A percentile compares a stretch with the other conserved stretches of the same genome.
Conservation (phyloP, 2,888 invertebrate species). For the Volucella inanis region DNA sequence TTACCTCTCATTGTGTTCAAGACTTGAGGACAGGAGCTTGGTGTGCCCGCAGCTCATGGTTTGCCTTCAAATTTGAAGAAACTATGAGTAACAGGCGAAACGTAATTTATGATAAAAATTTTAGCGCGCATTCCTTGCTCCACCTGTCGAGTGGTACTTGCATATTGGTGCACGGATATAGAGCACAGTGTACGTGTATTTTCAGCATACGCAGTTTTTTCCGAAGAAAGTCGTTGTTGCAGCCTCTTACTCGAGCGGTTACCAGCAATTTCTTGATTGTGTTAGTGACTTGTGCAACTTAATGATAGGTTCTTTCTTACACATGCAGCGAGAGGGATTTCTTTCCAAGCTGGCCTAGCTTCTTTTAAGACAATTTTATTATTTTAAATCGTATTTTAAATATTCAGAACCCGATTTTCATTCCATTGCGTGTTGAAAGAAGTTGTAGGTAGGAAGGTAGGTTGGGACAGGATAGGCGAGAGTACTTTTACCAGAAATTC, state of each 20-base stretch:
- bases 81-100: slow-evolving; percentile 50
- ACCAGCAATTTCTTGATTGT: slow-evolving; percentile 39
- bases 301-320: slow-evolving; percentile 13
- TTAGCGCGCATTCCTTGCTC: slow-evolving; percentile 30
- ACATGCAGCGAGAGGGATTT: neutral
- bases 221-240: slow-evolving; percentile 17
- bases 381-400: slow-evolving; percentile 68
- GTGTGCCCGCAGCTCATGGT: slow-evolving; percentile 13
- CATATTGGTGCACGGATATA: too few species aligned
- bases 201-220: slow-evolving; percentile 31
- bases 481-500: neutral
- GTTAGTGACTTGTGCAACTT: slow-evolving; percentile 26
- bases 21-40: neutral
- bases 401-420: slow-evolving; percentile 59
- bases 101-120: slow-evolving; percentile 65
- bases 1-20: slow-evolving; percentile 72
- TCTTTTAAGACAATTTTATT: slow-evolving; percentile 25
- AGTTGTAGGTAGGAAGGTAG: neutral
- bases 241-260: slow-evolving; percentile 22
- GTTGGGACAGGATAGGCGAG: neutral
- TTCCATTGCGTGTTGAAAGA: slow-evolving; percentile 4
- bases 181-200: neutral
- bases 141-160: slow-evolving; percentile 7
- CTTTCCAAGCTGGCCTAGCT: neutral
- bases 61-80: slow-evolving; percentile 51